phyloP scores from a whole-genome alignment of 1,140 invertebrate species.

The Maconellicoccus hirsutus region DNA sequence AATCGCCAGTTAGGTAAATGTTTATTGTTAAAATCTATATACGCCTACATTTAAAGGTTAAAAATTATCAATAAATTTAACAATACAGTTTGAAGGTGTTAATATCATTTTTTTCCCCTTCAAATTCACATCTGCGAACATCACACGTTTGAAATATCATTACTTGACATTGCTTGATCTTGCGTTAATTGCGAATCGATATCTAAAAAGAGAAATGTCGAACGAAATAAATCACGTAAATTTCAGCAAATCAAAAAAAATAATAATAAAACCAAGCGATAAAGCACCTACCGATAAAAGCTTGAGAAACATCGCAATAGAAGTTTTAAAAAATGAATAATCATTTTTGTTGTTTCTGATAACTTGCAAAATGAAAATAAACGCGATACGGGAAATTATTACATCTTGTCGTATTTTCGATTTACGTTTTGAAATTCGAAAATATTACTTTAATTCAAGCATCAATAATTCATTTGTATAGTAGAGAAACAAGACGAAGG shows the following conservation, averaged over 20 bases:
- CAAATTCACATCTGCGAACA: neutral
- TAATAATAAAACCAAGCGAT: neutral
- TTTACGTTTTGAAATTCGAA: too few species aligned
- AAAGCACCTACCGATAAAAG: neutral
- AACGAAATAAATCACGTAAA: neutral
- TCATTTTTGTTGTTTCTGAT: too few species aligned
- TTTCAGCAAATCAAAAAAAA: neutral
- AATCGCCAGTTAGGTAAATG: neutral
- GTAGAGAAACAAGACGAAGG: too few species aligned
- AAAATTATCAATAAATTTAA: neutral
- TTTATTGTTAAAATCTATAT: neutral
- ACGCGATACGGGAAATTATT: too few species aligned
- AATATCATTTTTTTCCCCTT: neutral
- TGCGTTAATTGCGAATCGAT: neutral
- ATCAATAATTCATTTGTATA: too few species aligned
- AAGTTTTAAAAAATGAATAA: too few species aligned
- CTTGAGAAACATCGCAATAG: too few species aligned
- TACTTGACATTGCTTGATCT: conserved; percentile 2
- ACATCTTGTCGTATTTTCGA: too few species aligned
- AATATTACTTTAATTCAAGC: too few species aligned
- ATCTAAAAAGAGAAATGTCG: neutral
- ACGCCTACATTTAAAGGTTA: neutral
- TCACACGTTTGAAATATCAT: neutral
- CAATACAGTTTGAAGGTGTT: neutral
- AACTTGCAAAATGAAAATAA: too few species aligned